These are phyloP conservation scores for Australoheros facetus DNA, from an alignment of 2,797 vertebrate genomes.

Conservation along the genomic window DNA sequence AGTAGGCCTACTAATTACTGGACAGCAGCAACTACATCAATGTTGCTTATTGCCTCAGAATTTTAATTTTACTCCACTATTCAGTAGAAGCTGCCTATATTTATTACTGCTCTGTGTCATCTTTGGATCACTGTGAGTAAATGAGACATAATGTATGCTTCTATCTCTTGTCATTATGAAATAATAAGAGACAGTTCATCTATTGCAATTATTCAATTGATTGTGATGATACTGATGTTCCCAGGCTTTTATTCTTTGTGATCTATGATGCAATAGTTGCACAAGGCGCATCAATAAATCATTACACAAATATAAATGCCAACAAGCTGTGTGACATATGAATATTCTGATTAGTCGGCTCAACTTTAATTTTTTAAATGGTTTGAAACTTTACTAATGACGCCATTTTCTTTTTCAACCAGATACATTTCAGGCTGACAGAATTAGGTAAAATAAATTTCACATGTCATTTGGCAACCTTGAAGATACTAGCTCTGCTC, in stretches of 20 bases:
- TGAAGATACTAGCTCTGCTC: constrained; percentile 13
- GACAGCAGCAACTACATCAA: constrained; percentile 18
- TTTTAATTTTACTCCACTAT: constrained; percentile 24
- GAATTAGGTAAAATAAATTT: constrained; percentile 44
- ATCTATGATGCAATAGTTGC: constrained; percentile 77
- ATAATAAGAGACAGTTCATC: constrained; percentile 68
- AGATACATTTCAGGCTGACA: constrained; percentile 20
- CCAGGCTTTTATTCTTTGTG: constrained; percentile 60
- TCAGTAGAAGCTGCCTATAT: constrained; percentile 38
- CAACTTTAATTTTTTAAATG: constrained; percentile 53
- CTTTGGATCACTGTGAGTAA: constrained; percentile 39
- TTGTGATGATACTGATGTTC: constrained; percentile 72
- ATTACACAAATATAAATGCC: constrained; percentile 57
- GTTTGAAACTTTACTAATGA: constrained; percentile 53
- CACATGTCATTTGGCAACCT: constrained; percentile 23
- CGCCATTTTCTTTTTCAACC: neutral
- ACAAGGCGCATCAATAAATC: constrained; percentile 72
- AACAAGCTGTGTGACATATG: constrained; percentile 59
- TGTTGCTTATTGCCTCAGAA: constrained; percentile 46
- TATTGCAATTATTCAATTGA: constrained; percentile 70
- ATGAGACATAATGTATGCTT: constrained; percentile 42
- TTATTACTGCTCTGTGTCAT: constrained; percentile 62
- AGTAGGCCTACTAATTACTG: neutral
- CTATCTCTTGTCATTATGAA: constrained; percentile 55
- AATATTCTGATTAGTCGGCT: constrained; percentile 56